Base-by-base conservation (phyloP, 1,140 invertebrate genomes). In the Pseudomyrmex pallidus region DNA sequence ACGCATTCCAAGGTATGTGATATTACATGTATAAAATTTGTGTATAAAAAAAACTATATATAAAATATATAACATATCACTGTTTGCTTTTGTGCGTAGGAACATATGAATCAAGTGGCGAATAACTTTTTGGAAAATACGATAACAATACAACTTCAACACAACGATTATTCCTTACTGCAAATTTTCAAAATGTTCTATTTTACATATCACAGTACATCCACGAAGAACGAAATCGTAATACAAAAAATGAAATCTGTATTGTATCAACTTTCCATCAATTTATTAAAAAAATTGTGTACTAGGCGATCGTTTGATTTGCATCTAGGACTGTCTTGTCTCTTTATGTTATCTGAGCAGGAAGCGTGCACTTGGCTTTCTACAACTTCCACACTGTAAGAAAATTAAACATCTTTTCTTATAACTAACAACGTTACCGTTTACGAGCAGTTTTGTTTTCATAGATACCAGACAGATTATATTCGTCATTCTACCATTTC, bases 231-330 rank as follows among this genome's bases (percentile, higher is more conserved):
- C n/a, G 9, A 57, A 57, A 62, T 4, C 50, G 17, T 74, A 20
- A 15, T 90, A 63, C 80, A 8, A 2, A 68, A 89, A 70, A 73
- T 91, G 9, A 61, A 86, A 72, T 61, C 62, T 10, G 13, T 89
- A n/a, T 78, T 91, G 15, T 59, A 63, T 8, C 83, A 82, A 7
- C 20, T 62, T 73, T 7, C 77, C 25, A 73, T 10, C 3, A 83
- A 54, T 12, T 74, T 92, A 13, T 68, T 93, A 17, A 91, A 87
- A 86, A 93, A 92, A 88, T 59, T 94, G n/a, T 74, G 92, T 2
- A 87, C 70, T 59, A 84, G 68, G 17, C 88, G 83, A 56, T 77
- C 70, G 15, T 89, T 93, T 56, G 93, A 94, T 87, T 56, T 92
- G 8, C 83, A 86, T 1, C 82, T 92, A 8, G 90, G 92, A 57